Conservation (phyloP, 2,797 vertebrate species). For the Brachymystax lenok region DNA sequence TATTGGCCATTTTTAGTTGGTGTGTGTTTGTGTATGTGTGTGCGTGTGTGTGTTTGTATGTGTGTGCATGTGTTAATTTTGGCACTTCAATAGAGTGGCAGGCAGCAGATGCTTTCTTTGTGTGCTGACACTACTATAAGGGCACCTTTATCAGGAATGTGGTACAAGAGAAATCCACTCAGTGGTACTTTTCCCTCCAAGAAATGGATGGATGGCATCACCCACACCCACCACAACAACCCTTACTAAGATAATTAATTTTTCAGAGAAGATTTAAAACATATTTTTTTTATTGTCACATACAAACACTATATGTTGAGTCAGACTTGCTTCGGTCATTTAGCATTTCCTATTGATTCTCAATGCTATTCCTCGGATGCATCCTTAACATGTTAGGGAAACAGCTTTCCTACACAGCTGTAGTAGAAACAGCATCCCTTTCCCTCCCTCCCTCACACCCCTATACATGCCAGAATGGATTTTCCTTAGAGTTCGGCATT, state of each 20-base stretch:
- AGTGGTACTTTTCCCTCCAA: background rate
- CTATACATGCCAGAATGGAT: conserved; percentile 45
- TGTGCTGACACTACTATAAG: background rate
- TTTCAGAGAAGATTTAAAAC: too few species aligned
- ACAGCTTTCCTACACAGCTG: background rate
- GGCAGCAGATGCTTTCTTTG: background rate
- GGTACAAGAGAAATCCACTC: background rate
- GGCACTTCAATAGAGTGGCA: background rate
- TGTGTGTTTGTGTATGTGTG: conserved; percentile 5
- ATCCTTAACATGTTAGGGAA: background rate
- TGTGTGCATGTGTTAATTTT: too few species aligned
- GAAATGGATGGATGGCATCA: background rate
- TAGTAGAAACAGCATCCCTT: background rate
- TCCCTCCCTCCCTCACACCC: conserved; percentile 18
- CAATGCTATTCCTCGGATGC: background rate
- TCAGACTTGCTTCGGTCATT: background rate
- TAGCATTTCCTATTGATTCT: background rate
- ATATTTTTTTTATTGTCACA: too few species aligned
- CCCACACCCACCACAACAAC: background rate
- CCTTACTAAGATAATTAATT: background rate
- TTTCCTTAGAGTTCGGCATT: conserved; percentile 38
- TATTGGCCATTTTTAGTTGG: background rate
- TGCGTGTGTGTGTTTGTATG: background rate
- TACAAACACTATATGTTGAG: too few species aligned
- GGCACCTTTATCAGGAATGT: background rate